Evolutionary conservation across 2,113 vertebrate genomes (phyloP).

Genomic region (Serilophus lunatus): DNA sequence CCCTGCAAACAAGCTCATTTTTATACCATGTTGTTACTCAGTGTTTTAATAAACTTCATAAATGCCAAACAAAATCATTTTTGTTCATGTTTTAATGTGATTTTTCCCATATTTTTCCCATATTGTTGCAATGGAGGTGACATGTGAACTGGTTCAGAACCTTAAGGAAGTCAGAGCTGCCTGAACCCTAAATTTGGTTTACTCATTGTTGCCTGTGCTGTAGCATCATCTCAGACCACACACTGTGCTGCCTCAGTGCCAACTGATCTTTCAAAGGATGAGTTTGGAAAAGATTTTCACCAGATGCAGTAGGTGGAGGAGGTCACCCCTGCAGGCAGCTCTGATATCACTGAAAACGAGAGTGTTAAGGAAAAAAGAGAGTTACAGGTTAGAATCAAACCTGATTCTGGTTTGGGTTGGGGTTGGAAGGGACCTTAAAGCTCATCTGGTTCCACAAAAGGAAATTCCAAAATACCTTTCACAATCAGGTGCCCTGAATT

Average conservation of each 20-base stretch:
- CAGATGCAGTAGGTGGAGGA: background rate
- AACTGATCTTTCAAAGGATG: background rate
- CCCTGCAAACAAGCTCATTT: slow-evolving; percentile 74
- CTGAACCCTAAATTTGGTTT: background rate
- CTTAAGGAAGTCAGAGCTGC: background rate
- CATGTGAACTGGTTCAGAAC: background rate
- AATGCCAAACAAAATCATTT: slow-evolving; percentile 46
- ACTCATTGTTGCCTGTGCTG: background rate
- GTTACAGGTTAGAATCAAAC: background rate
- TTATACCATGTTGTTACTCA: slow-evolving; percentile 67
- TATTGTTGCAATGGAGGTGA: background rate
- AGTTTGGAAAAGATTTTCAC: background rate
- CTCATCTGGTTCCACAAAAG: background rate
- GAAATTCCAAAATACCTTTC: slow-evolving; percentile 78
- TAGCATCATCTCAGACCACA: background rate
- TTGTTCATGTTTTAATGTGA: background rate
- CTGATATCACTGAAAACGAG: background rate
- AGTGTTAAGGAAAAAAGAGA: background rate
- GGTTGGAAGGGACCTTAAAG: background rate
- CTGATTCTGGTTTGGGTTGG: too few species aligned
- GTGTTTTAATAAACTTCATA: slow-evolving; percentile 75
- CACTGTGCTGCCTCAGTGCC: background rate
- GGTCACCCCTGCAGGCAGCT: background rate
- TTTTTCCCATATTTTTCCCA: slow-evolving; percentile 4
- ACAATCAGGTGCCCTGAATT: slow-evolving; percentile 78